Evolutionary conservation across 1,140 invertebrate species (phyloP).

Genomic region (Brachionus koreanus): DNA sequence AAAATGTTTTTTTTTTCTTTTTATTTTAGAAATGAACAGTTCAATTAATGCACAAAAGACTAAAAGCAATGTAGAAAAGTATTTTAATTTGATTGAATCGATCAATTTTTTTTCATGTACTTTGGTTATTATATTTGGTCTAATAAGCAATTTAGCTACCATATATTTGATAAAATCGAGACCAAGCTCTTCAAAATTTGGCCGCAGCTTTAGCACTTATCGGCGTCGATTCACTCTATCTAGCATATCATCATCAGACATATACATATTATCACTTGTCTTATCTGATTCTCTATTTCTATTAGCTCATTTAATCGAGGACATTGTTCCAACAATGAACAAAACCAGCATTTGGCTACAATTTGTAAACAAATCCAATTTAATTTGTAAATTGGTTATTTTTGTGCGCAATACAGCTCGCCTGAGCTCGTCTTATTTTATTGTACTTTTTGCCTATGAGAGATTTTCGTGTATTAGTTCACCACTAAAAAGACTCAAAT

Average conservation of each 20-base stretch:
- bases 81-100: background rate
- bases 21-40: background rate
- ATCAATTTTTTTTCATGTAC: background rate
- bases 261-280: slow-evolving; percentile 22
- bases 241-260: background rate
- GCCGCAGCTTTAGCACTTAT: background rate
- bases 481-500: background rate
- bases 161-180: background rate
- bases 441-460: slow-evolving; percentile 37
- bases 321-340: background rate
- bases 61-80: background rate
- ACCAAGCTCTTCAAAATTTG: background rate
- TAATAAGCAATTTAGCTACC: background rate
- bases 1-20: no score
- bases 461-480: background rate
- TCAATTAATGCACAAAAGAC: background rate
- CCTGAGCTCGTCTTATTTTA: slow-evolving; percentile 1
- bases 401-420: slow-evolving; percentile 7
- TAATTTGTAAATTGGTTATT: background rate
- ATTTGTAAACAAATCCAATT: background rate
- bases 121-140: background rate
- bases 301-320: slow-evolving; percentile 22
- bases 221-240: background rate
- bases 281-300: slow-evolving; percentile 32
- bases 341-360: background rate